These are phyloP conservation scores for Tarsius wallacei DNA, from an alignment of 2,797 vertebrate species.

Conservation along the genomic window DNA sequence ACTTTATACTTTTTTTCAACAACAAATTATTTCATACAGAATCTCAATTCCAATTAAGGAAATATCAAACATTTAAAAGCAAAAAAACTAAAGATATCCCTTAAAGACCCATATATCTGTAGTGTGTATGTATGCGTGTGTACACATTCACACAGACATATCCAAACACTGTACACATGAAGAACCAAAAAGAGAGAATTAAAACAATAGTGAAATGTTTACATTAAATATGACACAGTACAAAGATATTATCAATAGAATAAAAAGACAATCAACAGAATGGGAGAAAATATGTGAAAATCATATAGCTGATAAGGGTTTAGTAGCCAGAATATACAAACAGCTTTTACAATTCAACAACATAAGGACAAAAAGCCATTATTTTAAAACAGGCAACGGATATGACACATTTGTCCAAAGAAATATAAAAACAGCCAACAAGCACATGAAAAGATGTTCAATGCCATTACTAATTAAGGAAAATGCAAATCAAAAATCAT, in stretches of 20 bases:
- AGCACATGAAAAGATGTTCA: background rate
- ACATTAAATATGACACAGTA: background rate
- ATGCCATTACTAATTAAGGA: background rate
- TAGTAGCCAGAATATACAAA: background rate
- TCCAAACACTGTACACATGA: background rate
- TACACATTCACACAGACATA: background rate
- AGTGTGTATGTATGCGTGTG: background rate
- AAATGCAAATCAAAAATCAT: background rate
- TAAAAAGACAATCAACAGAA: background rate
- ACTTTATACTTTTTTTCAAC: background rate
- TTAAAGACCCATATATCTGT: background rate
- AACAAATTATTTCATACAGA: background rate
- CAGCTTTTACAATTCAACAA: background rate
- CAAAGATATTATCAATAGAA: background rate
- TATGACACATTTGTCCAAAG: background rate
- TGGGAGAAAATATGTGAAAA: background rate
- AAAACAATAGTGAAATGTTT: background rate
- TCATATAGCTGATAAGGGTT: background rate
- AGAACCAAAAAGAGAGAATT: background rate
- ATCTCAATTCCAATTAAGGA: background rate
- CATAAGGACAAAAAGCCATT: background rate
- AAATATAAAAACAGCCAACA: background rate
- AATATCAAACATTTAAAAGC: slow-evolving; percentile 4
- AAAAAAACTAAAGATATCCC: background rate
- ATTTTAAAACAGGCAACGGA: background rate